Percentiles rank a stretch among this genome's conserved stretches.
These are phyloP conservation scores for Drepanosiphum platanoidis DNA, from an alignment of 2,888 invertebrate genomes.

Conservation along the genomic window DNA sequence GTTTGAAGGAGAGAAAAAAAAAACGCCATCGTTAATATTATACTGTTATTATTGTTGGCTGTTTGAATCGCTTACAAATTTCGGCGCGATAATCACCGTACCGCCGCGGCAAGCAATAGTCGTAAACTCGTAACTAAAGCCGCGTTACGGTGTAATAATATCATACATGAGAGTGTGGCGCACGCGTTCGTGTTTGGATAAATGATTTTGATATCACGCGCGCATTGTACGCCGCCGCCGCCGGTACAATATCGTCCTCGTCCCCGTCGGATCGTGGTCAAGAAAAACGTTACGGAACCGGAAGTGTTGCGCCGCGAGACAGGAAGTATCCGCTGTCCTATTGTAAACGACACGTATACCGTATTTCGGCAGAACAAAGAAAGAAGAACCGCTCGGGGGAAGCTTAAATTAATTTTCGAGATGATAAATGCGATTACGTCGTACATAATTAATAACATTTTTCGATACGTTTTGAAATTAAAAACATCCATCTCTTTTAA, in stretches of 20 bases:
- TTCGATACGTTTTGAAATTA: neutral
- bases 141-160: too few relatives aligned
- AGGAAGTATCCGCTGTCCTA: neutral
- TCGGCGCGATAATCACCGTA: neutral
- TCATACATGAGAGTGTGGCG: neutral
- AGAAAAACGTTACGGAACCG: neutral
- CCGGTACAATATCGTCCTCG: neutral
- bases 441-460: slow-evolving; percentile 36
- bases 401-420: slow-evolving; percentile 14
- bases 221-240: too few relatives aligned
- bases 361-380: neutral
- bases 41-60: neutral
- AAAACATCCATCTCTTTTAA: neutral
- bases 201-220: neutral
- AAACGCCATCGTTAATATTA: neutral
- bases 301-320: slow-evolving; percentile 18
- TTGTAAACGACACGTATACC: slow-evolving; percentile 32
- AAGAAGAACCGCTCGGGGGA: neutral
- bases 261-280: neutral
- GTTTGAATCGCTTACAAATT: neutral
- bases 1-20: too few relatives aligned
- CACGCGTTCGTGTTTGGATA: neutral
- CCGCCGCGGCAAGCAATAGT: neutral
- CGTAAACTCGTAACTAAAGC: too few relatives aligned
- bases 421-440: slow-evolving; percentile 20